Evolutionary conservation across 2,888 invertebrate genomes (phyloP), one percentile per base, ranked within the genome.

Genomic region (Caenorhabditis macrosperma): DNA sequence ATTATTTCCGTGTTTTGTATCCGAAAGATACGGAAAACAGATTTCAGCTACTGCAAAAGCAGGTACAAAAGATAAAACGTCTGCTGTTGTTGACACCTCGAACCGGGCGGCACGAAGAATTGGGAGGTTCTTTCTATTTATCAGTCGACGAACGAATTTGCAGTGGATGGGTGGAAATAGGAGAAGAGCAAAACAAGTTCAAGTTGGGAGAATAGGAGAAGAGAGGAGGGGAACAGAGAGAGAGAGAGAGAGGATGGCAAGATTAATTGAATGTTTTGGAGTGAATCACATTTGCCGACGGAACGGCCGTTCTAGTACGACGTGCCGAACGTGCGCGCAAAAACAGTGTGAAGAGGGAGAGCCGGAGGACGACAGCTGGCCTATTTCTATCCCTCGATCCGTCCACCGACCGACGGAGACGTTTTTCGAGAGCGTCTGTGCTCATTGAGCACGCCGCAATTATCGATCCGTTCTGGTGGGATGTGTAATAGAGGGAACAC

Each of bases 251-350:
- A 48, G 24, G 38, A 22, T 22, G 28, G 44, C 20, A 35, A 66
- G 74, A 74, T 61, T 63, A 66, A 74, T 33, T 12, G 59, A 74
- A 41, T 61, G 66, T 55, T 61, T 46, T 61, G 61, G 57, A 59
- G 74, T 35, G 24, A 63, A 44, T 44, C 71, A 44, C 71, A 41
- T 60, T 54, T 50, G 59, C 48, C 46, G 41, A 38, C 41, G 33
- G 60, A 67, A 60, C 75, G 66, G 54, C 50, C 74, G 74, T 74
- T 74, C 74, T 74, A 59, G 74, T 74, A 74, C 74, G 57, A 64
- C 74, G 74, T 35, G 63, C 26, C 41, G 38, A 61, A 55, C 55
- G 63, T 64, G 59, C 64, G 74, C 74, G 59, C 74, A 74, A 64
- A 74, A 74, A 74, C 64, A 74, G 59, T 64, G 74, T 72, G 72